Percentiles rank a stretch among this genome's conserved stretches.
Conservation (phyloP, 2,888 invertebrate genomes). For the Pimpla rufipes region DNA sequence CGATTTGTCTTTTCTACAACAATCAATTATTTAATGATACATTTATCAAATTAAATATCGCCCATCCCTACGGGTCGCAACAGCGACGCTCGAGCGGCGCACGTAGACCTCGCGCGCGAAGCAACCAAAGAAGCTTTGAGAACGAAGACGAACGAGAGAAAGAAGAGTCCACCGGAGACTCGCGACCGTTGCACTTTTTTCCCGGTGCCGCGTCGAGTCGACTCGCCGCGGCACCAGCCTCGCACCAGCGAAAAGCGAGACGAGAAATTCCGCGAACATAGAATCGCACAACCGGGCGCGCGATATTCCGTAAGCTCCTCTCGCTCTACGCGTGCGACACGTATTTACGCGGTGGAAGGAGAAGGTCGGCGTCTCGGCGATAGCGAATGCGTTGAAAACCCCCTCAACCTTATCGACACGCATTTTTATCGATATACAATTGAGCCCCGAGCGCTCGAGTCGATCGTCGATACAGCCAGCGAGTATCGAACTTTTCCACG, state of each 20-base stretch:
- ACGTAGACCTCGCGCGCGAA: background rate
- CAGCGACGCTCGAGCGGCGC: background rate
- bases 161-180: background rate
- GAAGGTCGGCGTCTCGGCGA: conserved; percentile 53
- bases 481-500: conserved; percentile 10
- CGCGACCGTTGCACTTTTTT: conserved; percentile 26
- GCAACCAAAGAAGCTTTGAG: background rate
- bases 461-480: conserved; percentile 14
- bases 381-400: conserved; percentile 35
- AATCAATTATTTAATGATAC: too few relatives aligned
- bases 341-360: conserved; percentile 20
- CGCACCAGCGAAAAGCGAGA: conserved; percentile 6
- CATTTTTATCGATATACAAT: conserved; percentile 57
- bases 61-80: too few relatives aligned
- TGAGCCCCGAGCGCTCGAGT: background rate
- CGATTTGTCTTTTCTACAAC: too few relatives aligned
- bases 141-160: conserved; percentile 6
- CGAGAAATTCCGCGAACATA: background rate
- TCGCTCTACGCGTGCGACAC: background rate
- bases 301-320: background rate
- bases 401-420: conserved; percentile 61
- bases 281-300: background rate
- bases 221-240: background rate
- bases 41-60: too few relatives aligned
- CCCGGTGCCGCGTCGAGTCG: background rate